Conservation (phyloP, 2,797 vertebrate species). For the Labeo calbasu region DNA sequence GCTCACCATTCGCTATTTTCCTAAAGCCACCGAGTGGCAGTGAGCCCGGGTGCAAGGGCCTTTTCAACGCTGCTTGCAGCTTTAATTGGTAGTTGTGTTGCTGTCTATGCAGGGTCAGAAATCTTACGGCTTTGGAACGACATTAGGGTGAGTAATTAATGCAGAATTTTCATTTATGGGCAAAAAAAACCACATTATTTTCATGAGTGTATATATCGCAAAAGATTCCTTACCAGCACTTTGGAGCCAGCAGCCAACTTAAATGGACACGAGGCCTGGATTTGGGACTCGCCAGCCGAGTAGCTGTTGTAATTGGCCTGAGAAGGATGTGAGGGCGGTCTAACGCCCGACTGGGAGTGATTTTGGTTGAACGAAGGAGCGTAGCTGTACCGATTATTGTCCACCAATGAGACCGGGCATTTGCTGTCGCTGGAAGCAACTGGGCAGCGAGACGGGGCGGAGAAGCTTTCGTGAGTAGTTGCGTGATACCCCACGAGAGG, state of each 20-base stretch:
- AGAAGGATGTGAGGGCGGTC: constrained; percentile 57
- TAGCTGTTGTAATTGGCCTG: constrained; percentile 65
- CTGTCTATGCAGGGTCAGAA: too few species aligned
- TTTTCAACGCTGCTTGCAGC: too few species aligned
- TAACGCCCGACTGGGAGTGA: constrained; percentile 60
- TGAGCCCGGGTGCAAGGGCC: too few species aligned
- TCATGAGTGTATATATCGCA: neutral
- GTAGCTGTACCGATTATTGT: constrained; percentile 71
- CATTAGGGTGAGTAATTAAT: too few species aligned
- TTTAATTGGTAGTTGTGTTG: too few species aligned
- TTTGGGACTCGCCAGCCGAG: constrained; percentile 56
- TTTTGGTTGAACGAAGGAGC: constrained; percentile 70
- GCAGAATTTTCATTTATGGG: too few species aligned
- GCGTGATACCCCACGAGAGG: constrained; percentile 65
- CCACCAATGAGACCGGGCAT: constrained; percentile 58
- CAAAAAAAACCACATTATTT: too few species aligned
- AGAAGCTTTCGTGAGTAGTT: constrained; percentile 45
- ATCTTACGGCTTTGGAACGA: too few species aligned
- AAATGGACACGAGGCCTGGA: constrained; percentile 75
- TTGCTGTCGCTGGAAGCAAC: constrained; percentile 67
- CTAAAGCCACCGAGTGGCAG: too few species aligned
- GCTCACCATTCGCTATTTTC: too few species aligned
- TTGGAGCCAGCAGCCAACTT: constrained; percentile 76
- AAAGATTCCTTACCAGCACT: constrained; percentile 77
- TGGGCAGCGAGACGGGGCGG: constrained; percentile 63